Evolutionary conservation across 53 echinoderm and acorn worm genomes (phyloP).

Genomic region (Mesocentrotus franciscanus): DNA sequence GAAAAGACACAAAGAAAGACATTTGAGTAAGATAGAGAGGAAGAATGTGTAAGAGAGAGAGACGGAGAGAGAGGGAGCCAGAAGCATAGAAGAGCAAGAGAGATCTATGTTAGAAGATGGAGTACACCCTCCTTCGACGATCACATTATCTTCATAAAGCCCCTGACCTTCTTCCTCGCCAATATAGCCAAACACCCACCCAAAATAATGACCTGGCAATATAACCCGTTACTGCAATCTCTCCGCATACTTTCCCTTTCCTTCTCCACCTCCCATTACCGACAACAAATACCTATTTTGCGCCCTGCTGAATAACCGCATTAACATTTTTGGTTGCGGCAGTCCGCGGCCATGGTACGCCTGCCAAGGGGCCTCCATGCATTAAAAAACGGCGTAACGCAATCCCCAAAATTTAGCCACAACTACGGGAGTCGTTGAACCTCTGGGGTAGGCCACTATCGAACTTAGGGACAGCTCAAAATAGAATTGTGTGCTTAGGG

Average conservation of each 20-base stretch:
- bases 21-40: not conserved
- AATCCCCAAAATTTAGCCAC: constrained; percentile 33
- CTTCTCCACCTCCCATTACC: not conserved
- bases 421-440: constrained; percentile 42
- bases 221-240: constrained; percentile 4
- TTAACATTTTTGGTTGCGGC: constrained; percentile 8
- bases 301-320: not conserved
- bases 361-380: constrained; percentile 17
- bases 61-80: not conserved
- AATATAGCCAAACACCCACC: not conserved
- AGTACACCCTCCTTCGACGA: not conserved
- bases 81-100: too few species aligned
- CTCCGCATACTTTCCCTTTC: not conserved
- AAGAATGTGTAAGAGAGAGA: not conserved
- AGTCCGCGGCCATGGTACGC: not conserved
- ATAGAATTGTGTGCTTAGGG: constrained; percentile 22
- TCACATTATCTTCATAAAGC: not conserved
- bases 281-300: constrained; percentile 24
- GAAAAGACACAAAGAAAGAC: not conserved
- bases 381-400: constrained; percentile 41
- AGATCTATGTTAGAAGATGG: not conserved
- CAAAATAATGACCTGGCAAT: not conserved
- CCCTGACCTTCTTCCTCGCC: not conserved
- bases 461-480: not conserved
- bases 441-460: not conserved